Conservation (phyloP, 1,140 invertebrate genomes). For the Leptopilina boulardi region DNA sequence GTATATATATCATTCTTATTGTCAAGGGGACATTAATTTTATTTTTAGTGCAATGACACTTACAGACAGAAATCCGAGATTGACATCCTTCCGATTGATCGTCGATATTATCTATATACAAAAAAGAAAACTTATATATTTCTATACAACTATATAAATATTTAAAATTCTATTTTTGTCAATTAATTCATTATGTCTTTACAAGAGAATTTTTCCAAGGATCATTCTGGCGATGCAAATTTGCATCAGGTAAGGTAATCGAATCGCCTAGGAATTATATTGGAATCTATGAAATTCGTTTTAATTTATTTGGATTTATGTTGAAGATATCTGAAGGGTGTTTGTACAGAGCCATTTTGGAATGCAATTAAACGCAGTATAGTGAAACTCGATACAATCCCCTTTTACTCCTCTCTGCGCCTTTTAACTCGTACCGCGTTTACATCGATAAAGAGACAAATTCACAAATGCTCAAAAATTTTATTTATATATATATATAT, state of each 20-base stretch:
- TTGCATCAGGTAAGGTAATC: neutral
- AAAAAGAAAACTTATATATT: neutral
- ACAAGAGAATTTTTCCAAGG: too few species aligned
- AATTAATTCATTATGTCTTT: too few species aligned
- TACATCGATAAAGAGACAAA: slow-evolving; percentile 12
- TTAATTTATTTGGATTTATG: slow-evolving; percentile 37
- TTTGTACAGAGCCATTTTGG: slow-evolving; percentile 56
- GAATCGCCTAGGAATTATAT: neutral
- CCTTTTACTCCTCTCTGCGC: slow-evolving; percentile 39
- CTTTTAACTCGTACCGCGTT: slow-evolving; percentile 10
- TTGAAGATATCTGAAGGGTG: slow-evolving; percentile 39
- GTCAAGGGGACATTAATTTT: slow-evolving; percentile 55
- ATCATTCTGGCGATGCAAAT: too few species aligned
- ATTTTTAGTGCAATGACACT: slow-evolving; percentile 53
- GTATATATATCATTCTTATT: slow-evolving; percentile 52
- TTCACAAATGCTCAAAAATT: slow-evolving; percentile 4
- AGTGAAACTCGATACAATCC: slow-evolving; percentile 65
- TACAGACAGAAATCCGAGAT: slow-evolving; percentile 53
- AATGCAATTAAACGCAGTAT: slow-evolving; percentile 74
- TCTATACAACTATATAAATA: neutral
- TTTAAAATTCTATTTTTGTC: neutral
- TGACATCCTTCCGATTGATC: slow-evolving; percentile 48
- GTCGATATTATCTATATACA: slow-evolving; percentile 2
- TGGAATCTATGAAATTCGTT: slow-evolving; percentile 9
- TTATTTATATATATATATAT: too few species aligned